These are phyloP conservation scores for Gavia stellata DNA, from an alignment of 2,113 vertebrate genomes.

Conservation along the genomic window DNA sequence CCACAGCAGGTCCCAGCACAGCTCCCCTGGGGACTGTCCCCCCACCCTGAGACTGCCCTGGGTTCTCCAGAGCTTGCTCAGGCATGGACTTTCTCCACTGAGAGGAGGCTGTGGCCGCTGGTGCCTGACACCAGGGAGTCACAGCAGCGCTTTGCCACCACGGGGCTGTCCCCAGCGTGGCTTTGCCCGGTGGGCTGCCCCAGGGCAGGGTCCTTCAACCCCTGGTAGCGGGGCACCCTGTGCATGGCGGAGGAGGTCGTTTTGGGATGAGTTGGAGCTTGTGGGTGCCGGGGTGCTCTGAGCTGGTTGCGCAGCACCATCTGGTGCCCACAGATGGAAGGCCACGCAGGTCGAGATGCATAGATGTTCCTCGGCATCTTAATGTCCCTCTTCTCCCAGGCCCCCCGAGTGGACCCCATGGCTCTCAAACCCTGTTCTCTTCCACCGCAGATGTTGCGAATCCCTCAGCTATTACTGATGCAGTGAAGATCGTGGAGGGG, in stretches of 20 bases:
- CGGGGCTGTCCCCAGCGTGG: background rate
- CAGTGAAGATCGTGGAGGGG: background rate
- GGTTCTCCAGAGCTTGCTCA: background rate
- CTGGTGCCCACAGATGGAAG: background rate
- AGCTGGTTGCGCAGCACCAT: conserved; percentile 21
- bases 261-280: background rate
- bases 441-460: conserved; percentile 19
- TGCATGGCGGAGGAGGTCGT: fast-evolving
- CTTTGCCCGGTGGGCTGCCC: background rate
- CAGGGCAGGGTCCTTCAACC: background rate
- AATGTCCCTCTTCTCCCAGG: too few species aligned
- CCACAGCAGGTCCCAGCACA: background rate
- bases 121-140: background rate
- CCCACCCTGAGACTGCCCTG: fast-evolving
- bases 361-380: background rate
- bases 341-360: fast-evolving
- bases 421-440: background rate
- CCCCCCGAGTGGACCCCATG: background rate
- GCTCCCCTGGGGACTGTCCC: fast-evolving
- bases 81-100: fast-evolving
- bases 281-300: background rate
- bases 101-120: background rate
- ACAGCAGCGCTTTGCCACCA: background rate
- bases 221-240: background rate
- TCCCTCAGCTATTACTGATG: background rate